Evolutionary conservation across 2,113 vertebrate genomes (phyloP).

Genomic region (Silurus meridionalis): DNA sequence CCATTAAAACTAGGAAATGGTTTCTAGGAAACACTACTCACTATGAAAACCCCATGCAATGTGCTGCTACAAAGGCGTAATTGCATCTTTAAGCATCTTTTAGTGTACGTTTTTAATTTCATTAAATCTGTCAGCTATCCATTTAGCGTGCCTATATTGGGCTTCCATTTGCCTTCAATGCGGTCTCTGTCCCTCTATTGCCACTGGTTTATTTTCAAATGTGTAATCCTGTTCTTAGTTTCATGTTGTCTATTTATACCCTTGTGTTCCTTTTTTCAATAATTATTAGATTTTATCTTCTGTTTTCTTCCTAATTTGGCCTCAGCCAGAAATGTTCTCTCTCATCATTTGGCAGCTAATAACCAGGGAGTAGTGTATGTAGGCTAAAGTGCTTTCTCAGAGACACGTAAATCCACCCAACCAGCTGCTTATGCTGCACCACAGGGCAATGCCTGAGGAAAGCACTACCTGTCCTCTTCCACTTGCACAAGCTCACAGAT

Average conservation of each 20-base stretch:
- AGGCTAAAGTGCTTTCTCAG: background rate
- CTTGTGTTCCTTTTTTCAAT: background rate
- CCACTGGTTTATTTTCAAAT: background rate
- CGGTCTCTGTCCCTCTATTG: background rate
- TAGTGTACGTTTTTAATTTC: background rate
- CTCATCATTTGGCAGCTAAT: background rate
- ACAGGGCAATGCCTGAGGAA: background rate
- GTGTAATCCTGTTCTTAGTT: background rate
- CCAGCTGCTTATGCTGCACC: background rate
- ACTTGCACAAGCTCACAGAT: background rate
- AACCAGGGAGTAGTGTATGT: background rate
- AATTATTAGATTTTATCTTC: too few species aligned
- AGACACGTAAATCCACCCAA: background rate
- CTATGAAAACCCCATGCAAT: background rate
- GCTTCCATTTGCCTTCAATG: background rate
- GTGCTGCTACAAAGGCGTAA: background rate
- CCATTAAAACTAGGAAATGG: background rate
- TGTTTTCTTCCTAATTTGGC: background rate
- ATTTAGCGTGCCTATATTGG: background rate
- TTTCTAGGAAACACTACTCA: background rate
- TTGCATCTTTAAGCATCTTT: slow-evolving; percentile 4
- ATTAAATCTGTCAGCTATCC: background rate
- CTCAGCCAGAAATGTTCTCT: background rate
- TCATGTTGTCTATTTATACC: background rate
- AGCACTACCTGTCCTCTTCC: background rate